Base-by-base conservation (phyloP, 2,888 invertebrate genomes). In the Creontiades dilutus region DNA sequence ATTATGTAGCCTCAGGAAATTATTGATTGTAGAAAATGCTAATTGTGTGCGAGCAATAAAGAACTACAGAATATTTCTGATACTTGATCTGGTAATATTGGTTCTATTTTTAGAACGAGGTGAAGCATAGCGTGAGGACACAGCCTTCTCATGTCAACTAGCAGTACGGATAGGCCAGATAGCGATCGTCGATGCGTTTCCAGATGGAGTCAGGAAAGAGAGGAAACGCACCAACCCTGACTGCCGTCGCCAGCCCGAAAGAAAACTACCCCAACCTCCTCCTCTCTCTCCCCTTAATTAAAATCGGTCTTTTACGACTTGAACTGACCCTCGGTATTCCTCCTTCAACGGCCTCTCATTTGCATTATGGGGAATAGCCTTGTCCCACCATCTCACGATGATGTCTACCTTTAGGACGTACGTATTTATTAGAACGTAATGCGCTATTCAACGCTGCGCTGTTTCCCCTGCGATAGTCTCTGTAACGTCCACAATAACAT, bases 281-380 rank as follows among this genome's bases (percentile, higher is more conserved):
- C n/a, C 55, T 55, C 55, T 55, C 57, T 57, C 57, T 57, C 57
- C 16, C n/a, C 57, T 57, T 57, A 57, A 57, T 57, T 57, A 57
- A 57, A 57, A 57, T n/a, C 57, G 57, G 57, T 57, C 57, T 57
- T 57, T 57, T 57, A 57, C 57, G 57, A 57, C 57, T 5, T 16
- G 7, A 7, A n/a, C 57, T n/a, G n/a, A 57, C 57, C 57, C 57
- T 57, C n/a, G 16, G n/a, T 57, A 57, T 7, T n/a, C 57, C 37
- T 37, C n/a, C 57, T 57, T 57, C n/a, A 57, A 57, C 57, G 16
- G 57, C 57, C 57, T n/a, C 13, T 57, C 57, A n/a, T 57, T 57
- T 37, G 37, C 37, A 4, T 37, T 37, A 37, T 7, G 7, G 37
- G 37, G 37, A 37, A 37, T 2, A 7, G 37, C 37, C 37, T 37